Evolutionary conservation across 2,113 vertebrate genomes (phyloP).

Genomic region (Takifugu flavidus): DNA sequence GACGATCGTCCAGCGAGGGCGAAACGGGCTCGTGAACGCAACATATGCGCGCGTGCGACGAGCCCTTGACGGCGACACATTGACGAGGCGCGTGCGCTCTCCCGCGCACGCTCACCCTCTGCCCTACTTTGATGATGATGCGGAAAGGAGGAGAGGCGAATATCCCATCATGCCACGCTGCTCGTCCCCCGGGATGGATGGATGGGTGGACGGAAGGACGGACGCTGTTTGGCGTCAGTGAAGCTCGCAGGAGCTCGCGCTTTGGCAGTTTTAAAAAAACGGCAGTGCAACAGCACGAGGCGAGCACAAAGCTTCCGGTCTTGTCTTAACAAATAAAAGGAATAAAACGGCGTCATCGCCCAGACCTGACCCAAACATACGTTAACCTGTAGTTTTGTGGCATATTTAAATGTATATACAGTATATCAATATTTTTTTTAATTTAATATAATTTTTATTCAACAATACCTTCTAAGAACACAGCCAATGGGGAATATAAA

Average conservation of each 20-base stretch:
- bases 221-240: slow-evolving; percentile 4
- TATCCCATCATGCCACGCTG: slow-evolving; percentile 60
- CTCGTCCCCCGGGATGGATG: slow-evolving; percentile 23
- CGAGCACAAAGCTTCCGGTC: slow-evolving; percentile 14
- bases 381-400: no score
- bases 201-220: slow-evolving; percentile 24
- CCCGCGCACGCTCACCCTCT: slow-evolving; percentile 39
- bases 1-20: not conserved
- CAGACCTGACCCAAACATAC: no score
- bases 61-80: slow-evolving; percentile 19
- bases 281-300: not conserved
- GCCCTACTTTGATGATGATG: slow-evolving; percentile 70
- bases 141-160: slow-evolving; percentile 57
- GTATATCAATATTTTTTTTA: no score
- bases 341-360: not conserved
- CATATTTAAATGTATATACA: no score
- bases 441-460: no score
- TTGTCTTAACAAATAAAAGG: slow-evolving; percentile 21
- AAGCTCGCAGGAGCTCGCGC: slow-evolving; percentile 25
- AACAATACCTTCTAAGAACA: no score
- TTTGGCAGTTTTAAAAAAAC: slow-evolving; percentile 24
- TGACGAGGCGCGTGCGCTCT: slow-evolving; percentile 9
- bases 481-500: no score
- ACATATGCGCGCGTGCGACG: slow-evolving; percentile 20
- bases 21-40: not conserved